Base-by-base conservation (phyloP, 2,888 invertebrate species). In the Netelia virgata region DNA sequence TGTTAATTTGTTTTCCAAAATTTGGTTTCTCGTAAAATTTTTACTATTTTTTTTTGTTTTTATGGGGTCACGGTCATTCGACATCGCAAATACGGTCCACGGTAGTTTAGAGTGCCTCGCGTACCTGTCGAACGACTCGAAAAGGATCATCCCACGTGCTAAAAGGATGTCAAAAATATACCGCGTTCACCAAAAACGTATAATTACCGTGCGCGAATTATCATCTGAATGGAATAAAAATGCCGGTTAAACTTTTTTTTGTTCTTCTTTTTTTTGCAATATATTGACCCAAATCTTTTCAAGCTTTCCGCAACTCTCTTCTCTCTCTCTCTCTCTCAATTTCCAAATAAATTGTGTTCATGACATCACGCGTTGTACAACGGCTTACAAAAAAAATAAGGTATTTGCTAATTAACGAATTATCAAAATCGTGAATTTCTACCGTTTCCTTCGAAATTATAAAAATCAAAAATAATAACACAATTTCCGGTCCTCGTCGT, bases 41-140 rank as follows among this genome's bases (percentile, higher is more conserved):
- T 47, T 47, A 47, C 3, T 8, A 11, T 47, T 11, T 47, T 47
- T 14, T 41, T 47, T 47, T 68, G 20, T 63, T 63, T 74, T 64
- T 36, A 3, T 63, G 16, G 61, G 16, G 50, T 74, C 74, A 74
- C 28, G 61, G 74, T 9, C 36, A 50, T 36, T 23, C 14, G 28
- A 36, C 3, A 18, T 20, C 11, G 5, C n/a, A 5, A 28, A 63
- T 63, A 36, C 50, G 50, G 63, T 63, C 50, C 63, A 36, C 28
- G 63, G 47, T 43, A 28, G 28, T 28, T 28, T 28, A 43, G 63
- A 63, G 53, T n/a, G n/a, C 11, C 23, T 18, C 18, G n/a, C 23
- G 23, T 23, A 47, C 23, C 73, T 16, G 16, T 74, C 61, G 16
- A 47, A 18, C 18, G 74, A 63, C 63, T 53, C 63, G 61, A 63